phyloP scores from a whole-genome alignment of 2,888 invertebrate genomes.

The Strigamia maritima region DNA sequence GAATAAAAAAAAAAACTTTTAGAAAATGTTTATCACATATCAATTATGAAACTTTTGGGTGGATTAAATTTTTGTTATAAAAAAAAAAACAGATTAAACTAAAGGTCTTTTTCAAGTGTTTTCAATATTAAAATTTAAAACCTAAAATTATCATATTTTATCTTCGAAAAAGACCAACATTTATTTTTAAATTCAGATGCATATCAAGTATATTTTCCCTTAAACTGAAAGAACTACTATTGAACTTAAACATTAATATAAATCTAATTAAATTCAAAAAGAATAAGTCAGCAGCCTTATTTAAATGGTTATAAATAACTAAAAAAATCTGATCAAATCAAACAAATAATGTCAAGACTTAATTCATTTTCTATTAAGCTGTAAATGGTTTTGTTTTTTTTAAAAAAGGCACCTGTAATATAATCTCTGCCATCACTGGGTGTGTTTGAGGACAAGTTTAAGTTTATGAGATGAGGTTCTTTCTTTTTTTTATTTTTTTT shows the following conservation, averaged over 20 bases:
- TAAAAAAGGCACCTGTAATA: background rate
- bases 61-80: background rate
- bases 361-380: background rate
- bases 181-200: background rate
- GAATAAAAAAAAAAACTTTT: background rate
- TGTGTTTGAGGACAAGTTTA: background rate
- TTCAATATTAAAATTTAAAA: background rate
- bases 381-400: background rate
- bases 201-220: background rate
- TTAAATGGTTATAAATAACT: background rate
- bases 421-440: background rate
- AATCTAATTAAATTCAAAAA: background rate
- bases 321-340: background rate
- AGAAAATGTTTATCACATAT: background rate
- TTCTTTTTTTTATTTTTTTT: background rate
- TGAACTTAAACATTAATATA: background rate
- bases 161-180: background rate
- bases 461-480: background rate
- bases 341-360: background rate
- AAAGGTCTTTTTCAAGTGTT: background rate
- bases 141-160: background rate
- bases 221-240: background rate
- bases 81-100: background rate
- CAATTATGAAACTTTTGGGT: background rate
- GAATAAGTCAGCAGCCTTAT: background rate